These are phyloP conservation scores for Drosophila busckii DNA, from an alignment of 1,140 invertebrate genomes.

Conservation along the genomic window DNA sequence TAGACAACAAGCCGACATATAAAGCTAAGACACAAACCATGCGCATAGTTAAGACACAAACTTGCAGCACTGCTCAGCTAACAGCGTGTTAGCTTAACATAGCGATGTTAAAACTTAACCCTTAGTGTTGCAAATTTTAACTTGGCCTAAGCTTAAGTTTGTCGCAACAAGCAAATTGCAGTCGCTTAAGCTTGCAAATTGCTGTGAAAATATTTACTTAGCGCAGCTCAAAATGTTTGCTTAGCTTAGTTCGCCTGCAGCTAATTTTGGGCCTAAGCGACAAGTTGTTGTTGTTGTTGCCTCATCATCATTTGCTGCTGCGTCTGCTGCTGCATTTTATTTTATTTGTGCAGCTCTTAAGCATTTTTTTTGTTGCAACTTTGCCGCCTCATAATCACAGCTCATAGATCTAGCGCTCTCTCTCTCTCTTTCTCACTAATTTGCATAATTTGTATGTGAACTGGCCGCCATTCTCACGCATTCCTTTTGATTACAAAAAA, in stretches of 20 bases:
- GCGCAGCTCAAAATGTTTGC: conserved; percentile 53
- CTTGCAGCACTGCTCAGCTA: no score
- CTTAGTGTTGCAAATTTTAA: neutral
- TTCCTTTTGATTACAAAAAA: no score
- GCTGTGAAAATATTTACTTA: conserved; percentile 70
- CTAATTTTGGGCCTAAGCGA: conserved; percentile 74
- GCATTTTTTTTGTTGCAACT: conserved; percentile 19
- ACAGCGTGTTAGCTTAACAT: no score
- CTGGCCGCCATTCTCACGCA: no score
- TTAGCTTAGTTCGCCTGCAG: conserved; percentile 37
- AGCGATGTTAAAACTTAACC: no score
- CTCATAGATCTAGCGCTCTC: conserved; percentile 17
- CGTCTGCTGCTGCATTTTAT: conserved; percentile 54
- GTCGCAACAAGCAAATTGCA: no score
- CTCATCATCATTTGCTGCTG: conserved; percentile 64
- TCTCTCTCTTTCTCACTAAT: conserved; percentile 4
- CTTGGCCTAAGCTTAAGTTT: conserved; percentile 4
- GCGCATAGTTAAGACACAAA: no score
- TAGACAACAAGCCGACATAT: no score
- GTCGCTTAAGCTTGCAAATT: conserved; percentile 74
- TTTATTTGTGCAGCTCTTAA: conserved; percentile 62
- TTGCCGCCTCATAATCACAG: conserved; percentile 36
- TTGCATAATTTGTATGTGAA: conserved; percentile 33
- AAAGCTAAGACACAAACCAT: no score
- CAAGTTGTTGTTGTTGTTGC: conserved; percentile 32